Conservation (phyloP, 2,113 vertebrate genomes). For the Saccopteryx leptura region DNA sequence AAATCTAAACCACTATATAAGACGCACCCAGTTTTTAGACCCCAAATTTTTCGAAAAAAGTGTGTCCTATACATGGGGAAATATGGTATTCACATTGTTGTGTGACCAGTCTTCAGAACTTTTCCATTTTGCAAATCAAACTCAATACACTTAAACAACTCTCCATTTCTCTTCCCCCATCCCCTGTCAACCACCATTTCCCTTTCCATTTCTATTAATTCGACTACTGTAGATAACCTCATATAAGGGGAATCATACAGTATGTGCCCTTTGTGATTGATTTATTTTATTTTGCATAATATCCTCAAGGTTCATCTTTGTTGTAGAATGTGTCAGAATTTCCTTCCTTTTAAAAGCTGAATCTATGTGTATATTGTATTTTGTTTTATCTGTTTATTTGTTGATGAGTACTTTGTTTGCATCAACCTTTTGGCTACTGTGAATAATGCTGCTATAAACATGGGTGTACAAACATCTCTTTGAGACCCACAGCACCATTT, state of each 20-base stretch:
- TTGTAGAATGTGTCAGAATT: no score
- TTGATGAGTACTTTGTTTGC: background rate
- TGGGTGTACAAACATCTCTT: background rate
- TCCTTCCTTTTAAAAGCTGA: no score
- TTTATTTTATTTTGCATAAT: background rate
- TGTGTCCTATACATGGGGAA: no score
- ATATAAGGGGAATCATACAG: background rate
- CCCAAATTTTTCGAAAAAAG: no score
- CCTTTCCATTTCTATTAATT: background rate
- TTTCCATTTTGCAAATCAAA: constrained; percentile 33
- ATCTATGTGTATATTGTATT: background rate
- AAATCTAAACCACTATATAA: no score
- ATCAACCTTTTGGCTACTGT: background rate
- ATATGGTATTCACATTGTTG: background rate
- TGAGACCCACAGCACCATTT: background rate
- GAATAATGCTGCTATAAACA: background rate
- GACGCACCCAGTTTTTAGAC: no score
- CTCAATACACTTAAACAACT: background rate
- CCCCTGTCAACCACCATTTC: background rate
- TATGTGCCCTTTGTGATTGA: background rate
- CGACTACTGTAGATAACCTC: background rate
- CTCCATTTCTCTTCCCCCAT: background rate
- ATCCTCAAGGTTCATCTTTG: no score
- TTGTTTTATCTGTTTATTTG: background rate
- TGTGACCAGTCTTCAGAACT: background rate